Evolutionary conservation across 2,797 vertebrate genomes (phyloP).

Genomic region (Lagodon rhomboides): DNA sequence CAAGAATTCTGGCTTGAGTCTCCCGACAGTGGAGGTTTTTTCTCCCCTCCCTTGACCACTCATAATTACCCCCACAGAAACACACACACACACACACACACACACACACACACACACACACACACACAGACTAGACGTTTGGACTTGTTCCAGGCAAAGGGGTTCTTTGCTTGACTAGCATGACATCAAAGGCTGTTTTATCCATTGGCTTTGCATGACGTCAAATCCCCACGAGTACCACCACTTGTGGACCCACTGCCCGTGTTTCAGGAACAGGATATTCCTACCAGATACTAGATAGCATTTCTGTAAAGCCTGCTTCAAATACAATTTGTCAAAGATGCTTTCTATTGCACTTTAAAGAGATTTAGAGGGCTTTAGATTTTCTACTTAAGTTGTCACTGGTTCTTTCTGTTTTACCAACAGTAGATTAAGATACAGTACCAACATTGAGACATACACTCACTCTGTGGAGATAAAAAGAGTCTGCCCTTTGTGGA

Average conservation of each 20-base stretch:
- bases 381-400: constrained; percentile 53
- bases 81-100: constrained; percentile 36
- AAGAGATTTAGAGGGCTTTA: constrained; percentile 52
- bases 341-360: constrained; percentile 48
- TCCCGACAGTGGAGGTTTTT: constrained; percentile 24
- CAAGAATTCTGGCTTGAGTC: constrained; percentile 19
- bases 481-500: constrained; percentile 17
- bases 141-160: constrained; percentile 59
- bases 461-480: constrained; percentile 36
- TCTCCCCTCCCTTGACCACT: constrained; percentile 53
- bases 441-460: constrained; percentile 18
- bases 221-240: constrained; percentile 63
- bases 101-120: background rate
- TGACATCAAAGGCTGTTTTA: constrained; percentile 74
- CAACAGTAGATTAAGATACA: constrained; percentile 55
- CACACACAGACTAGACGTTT: constrained; percentile 59
- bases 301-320: constrained; percentile 16
- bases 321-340: constrained; percentile 40
- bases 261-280: constrained; percentile 62
- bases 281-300: constrained; percentile 57
- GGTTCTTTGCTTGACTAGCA: constrained; percentile 58
- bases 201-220: constrained; percentile 58
- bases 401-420: constrained; percentile 56
- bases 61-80: constrained; percentile 57
- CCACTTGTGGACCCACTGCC: constrained; percentile 53